These are phyloP conservation scores for Caprella mutica DNA, from an alignment of 2,888 invertebrate species.

Conservation along the genomic window DNA sequence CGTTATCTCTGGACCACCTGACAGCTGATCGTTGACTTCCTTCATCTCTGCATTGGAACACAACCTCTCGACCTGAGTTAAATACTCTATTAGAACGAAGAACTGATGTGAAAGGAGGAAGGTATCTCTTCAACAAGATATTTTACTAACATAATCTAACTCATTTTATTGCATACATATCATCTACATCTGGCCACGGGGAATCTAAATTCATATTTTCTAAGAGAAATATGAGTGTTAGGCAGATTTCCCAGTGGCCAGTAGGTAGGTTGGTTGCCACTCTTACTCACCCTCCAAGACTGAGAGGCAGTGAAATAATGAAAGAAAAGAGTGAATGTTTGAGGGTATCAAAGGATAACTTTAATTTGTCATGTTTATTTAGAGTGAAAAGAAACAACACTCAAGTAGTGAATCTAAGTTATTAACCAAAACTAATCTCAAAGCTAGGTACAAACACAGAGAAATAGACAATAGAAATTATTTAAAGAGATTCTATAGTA, in stretches of 20 bases:
- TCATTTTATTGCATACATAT: not conserved
- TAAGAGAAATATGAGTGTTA: too few relatives aligned
- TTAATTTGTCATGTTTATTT: too few relatives aligned
- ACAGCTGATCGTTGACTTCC: constrained; percentile 65
- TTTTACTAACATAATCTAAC: not conserved
- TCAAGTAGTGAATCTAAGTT: too few relatives aligned
- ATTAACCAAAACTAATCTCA: too few relatives aligned
- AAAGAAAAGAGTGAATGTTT: too few relatives aligned
- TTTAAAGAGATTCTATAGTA: too few relatives aligned
- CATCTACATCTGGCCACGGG: not conserved
- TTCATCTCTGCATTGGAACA: constrained; percentile 85
- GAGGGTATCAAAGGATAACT: too few relatives aligned
- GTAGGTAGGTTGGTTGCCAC: not conserved
- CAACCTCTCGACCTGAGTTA: constrained; percentile 71
- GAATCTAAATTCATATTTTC: not conserved
- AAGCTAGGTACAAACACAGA: too few relatives aligned
- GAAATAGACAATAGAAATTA: too few relatives aligned
- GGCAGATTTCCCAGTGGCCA: not conserved
- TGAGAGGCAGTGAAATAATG: too few relatives aligned
- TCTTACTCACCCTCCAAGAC: too few relatives aligned
- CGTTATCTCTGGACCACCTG: constrained; percentile 59
- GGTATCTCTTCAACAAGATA: not conserved
- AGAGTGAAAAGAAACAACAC: too few relatives aligned
- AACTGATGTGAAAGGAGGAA: not conserved
- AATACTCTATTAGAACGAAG: not conserved